These are phyloP conservation scores for Cephus rjabovi DNA, from an alignment of 2,888 invertebrate genomes.

Conservation along the genomic window DNA sequence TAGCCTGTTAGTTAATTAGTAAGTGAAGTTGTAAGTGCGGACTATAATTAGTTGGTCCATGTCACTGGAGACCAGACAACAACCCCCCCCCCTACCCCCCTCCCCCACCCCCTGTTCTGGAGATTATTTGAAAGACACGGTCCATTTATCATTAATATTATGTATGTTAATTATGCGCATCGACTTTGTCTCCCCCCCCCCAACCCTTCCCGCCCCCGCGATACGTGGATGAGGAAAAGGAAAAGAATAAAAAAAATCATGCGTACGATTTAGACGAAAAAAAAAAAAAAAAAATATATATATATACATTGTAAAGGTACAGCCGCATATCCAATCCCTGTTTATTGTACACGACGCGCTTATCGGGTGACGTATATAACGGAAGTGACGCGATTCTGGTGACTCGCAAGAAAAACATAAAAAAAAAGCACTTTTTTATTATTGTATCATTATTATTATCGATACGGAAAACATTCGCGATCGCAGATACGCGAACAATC, in stretches of 20 bases:
- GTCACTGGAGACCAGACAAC: slow-evolving; percentile 65
- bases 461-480: too few relatives aligned
- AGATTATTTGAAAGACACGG: slow-evolving; percentile 55
- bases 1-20: slow-evolving; percentile 68
- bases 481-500: too few relatives aligned
- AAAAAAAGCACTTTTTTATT: too few relatives aligned
- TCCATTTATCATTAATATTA: slow-evolving; percentile 34
- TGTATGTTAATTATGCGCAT: too few relatives aligned
- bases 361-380: too few relatives aligned
- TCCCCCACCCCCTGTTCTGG: slow-evolving; percentile 63
- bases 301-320: slow-evolving; percentile 33
- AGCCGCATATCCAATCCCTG: slow-evolving; percentile 38
- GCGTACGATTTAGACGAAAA: neutral
- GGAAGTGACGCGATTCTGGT: too few relatives aligned
- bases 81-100: slow-evolving; percentile 7
- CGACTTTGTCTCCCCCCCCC: too few relatives aligned
- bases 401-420: too few relatives aligned
- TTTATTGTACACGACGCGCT: slow-evolving; percentile 35
- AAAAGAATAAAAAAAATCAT: slow-evolving; percentile 19
- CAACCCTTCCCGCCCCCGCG: slow-evolving; percentile 35
- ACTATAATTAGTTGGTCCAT: slow-evolving; percentile 65
- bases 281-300: slow-evolving; percentile 12
- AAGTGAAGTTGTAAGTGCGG: slow-evolving; percentile 65
- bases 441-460: too few relatives aligned
- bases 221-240: slow-evolving; percentile 28